These are phyloP conservation scores for Caerostris extrusa DNA, from an alignment of 1,140 invertebrate genomes.

Conservation along the genomic window DNA sequence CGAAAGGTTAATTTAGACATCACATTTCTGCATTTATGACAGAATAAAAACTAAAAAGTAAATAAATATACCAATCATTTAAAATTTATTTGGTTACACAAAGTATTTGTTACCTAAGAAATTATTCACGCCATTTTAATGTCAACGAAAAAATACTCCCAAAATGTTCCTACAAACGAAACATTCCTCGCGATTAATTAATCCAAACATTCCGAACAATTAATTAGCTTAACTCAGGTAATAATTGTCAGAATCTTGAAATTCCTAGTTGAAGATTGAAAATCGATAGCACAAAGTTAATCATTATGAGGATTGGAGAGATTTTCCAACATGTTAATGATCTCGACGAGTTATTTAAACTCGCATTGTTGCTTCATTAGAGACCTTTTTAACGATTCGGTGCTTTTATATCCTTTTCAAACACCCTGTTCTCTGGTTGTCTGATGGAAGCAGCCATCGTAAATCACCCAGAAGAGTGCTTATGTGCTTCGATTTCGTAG, in stretches of 20 bases:
- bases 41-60: no score
- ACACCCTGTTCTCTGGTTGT: background rate
- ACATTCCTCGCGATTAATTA: constrained; percentile 6
- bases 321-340: background rate
- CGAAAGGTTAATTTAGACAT: no score
- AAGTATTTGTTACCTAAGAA: no score
- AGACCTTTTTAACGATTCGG: background rate
- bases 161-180: background rate
- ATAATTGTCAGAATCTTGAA: constrained; percentile 10
- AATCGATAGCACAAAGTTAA: constrained; percentile 18
- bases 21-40: no score
- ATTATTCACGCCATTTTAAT: no score
- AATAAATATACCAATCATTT: no score
- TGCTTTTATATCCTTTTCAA: background rate
- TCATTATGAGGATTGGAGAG: constrained; percentile 10
- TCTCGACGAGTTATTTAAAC: background rate
- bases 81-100: no score
- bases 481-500: background rate
- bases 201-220: constrained; percentile 25
- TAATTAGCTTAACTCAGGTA: constrained; percentile 11
- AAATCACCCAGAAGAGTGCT: background rate
- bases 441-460: background rate
- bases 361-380: constrained; percentile 9
- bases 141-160: background rate
- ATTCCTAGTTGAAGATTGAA: background rate